A percentile compares a stretch with the other conserved stretches of the same genome.
Evolutionary conservation across 37 sponge, comb jelly and placozoan species (phyloP).

Genomic region (Tethya wilhelma): DNA sequence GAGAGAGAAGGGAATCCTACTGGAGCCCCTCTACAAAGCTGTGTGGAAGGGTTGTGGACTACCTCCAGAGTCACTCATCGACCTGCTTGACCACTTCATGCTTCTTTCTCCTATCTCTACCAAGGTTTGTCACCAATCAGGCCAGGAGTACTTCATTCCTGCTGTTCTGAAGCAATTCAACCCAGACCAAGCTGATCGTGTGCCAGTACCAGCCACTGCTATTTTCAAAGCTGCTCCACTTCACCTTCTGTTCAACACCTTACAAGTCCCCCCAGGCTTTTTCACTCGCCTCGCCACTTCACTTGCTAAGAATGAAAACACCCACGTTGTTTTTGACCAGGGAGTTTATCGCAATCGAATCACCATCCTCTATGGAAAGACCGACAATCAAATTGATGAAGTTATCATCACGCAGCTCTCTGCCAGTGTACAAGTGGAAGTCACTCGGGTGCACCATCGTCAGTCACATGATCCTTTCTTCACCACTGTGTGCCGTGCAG

Average conservation of each 20-base stretch:
- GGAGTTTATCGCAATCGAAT: constrained; percentile 32
- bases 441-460: background rate
- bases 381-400: constrained; percentile 15
- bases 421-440: constrained; percentile 16
- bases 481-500: background rate
- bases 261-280: constrained; percentile 63
- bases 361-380: constrained; percentile 17
- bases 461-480: background rate
- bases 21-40: constrained; percentile 26
- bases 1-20: constrained; percentile 40
- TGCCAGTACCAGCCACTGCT: background rate
- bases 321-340: constrained; percentile 1
- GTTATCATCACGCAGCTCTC: constrained; percentile 5
- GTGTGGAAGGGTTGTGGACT: constrained; percentile 1
- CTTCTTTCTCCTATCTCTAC: constrained; percentile 9
- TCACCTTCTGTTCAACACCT: constrained; percentile 21
- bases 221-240: constrained; percentile 21
- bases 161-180: background rate
- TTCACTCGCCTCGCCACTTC: constrained; percentile 44
- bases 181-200: background rate
- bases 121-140: background rate
- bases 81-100: constrained; percentile 24
- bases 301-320: background rate
- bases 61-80: constrained; percentile 19
- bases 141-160: constrained; percentile 44